Evolutionary conservation across 2,888 invertebrate species (phyloP).

Genomic region (Drosophila birchii): DNA sequence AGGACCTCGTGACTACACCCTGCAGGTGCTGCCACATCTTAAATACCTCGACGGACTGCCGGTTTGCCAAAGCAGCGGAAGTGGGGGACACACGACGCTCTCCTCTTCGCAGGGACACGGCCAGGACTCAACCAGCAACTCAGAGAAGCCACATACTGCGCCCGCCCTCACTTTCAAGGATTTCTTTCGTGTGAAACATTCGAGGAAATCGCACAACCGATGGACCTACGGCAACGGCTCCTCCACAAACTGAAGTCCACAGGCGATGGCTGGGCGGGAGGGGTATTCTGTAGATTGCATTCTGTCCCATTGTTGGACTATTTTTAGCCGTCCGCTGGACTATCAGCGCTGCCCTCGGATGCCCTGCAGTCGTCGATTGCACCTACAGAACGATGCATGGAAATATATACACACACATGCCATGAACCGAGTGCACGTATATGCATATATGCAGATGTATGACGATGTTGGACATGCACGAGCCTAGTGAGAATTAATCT

Average conservation of each 20-base stretch:
- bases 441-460: constrained; percentile 23
- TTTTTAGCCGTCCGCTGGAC: constrained; percentile 52
- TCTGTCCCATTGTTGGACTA: constrained; percentile 46
- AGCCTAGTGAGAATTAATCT: constrained; percentile 41
- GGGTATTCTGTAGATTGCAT: constrained; percentile 37
- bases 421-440: constrained; percentile 28
- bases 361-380: constrained; percentile 56
- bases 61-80: constrained; percentile 8
- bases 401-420: constrained; percentile 14
- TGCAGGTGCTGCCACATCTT: constrained; percentile 73
- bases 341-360: constrained; percentile 55
- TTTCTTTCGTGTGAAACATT: constrained; percentile 72
- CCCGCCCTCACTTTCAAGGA: constrained; percentile 73
- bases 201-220: constrained; percentile 58
- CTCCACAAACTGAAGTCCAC: constrained; percentile 68
- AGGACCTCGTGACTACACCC: constrained; percentile 70
- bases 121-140: constrained; percentile 57
- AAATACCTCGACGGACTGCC: constrained; percentile 79
- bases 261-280: constrained; percentile 1
- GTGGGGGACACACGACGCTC: constrained; percentile 14
- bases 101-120: constrained; percentile 54
- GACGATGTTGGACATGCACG: constrained; percentile 33
- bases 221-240: constrained; percentile 58
- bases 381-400: constrained; percentile 46
- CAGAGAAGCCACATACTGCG: constrained; percentile 53